Evolutionary conservation across 2,113 vertebrate genomes (phyloP).

Genomic region (Chloropsis cyanopogon): DNA sequence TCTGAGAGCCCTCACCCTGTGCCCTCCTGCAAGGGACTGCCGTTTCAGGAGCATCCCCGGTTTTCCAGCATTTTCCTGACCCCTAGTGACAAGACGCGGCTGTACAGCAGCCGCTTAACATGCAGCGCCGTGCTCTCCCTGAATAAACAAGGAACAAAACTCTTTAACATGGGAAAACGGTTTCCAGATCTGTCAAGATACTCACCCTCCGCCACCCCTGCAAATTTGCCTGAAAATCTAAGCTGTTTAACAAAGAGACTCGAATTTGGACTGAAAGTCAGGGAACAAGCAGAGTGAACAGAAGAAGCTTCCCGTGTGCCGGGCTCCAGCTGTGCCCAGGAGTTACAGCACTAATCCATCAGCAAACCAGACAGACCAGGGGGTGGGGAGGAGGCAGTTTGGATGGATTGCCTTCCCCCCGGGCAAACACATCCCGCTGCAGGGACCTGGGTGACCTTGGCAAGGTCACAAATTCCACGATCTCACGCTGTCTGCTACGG

Average conservation of each 20-base stretch:
- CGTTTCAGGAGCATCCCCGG: not conserved
- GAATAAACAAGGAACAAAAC: not conserved
- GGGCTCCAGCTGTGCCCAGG: not conserved
- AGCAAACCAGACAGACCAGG: not conserved
- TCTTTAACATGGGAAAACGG: not conserved
- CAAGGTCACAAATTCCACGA: not conserved
- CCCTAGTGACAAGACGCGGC: conserved; percentile 28
- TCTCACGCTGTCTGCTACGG: rapidly evolving
- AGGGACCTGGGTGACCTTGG: not conserved
- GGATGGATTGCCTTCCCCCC: not conserved
- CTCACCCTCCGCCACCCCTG: rapidly evolving
- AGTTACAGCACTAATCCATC: not conserved
- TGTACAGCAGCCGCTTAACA: not conserved
- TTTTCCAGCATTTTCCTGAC: conserved; percentile 54
- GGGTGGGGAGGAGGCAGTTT: not conserved
- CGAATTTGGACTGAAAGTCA: not conserved
- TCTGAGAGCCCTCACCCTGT: not conserved
- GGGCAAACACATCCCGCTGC: not conserved
- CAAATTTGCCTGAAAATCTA: not conserved
- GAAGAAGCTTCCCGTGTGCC: not conserved
- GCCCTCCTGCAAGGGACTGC: not conserved
- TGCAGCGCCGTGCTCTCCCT: rapidly evolving
- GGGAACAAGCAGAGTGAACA: not conserved
- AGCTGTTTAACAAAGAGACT: not conserved
- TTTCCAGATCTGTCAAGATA: not conserved